These are phyloP conservation scores for Vandiemenella viatica DNA, from an alignment of 2,888 invertebrate species.

Conservation along the genomic window DNA sequence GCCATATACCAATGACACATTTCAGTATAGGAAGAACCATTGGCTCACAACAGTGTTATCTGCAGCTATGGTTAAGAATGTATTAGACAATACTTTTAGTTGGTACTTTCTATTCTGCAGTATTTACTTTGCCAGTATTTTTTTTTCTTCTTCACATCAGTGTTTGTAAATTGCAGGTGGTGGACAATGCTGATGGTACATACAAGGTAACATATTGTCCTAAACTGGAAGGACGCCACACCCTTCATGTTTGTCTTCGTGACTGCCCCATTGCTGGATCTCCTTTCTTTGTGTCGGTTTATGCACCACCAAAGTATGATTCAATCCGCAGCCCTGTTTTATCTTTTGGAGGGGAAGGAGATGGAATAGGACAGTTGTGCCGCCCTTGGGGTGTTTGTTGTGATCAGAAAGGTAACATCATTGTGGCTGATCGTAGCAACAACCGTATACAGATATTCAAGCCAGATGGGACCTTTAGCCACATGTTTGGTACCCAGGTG, in stretches of 20 bases:
- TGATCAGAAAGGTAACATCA: conserved; percentile 62
- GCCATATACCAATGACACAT: too few species aligned
- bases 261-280: conserved; percentile 30
- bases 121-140: too few species aligned
- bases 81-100: too few species aligned
- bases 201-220: conserved; percentile 29
- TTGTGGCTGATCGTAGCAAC: conserved; percentile 59
- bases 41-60: too few species aligned
- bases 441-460: conserved; percentile 68
- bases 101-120: too few species aligned
- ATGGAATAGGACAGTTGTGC: conserved; percentile 34
- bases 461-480: conserved; percentile 50
- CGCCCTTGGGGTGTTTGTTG: conserved; percentile 66
- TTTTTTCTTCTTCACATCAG: too few species aligned
- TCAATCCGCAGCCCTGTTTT: conserved; percentile 25
- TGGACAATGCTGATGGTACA: conserved; percentile 30
- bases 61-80: too few species aligned
- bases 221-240: conserved; percentile 25
- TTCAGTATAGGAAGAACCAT: too few species aligned
- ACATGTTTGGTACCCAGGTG: conserved; percentile 70
- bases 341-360: conserved; percentile 39
- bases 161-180: too few species aligned
- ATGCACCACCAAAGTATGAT: conserved; percentile 28
- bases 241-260: conserved; percentile 21
- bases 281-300: conserved; percentile 25